phyloP scores from a whole-genome alignment of 2,888 invertebrate genomes.

The Drosophila barbarae region DNA sequence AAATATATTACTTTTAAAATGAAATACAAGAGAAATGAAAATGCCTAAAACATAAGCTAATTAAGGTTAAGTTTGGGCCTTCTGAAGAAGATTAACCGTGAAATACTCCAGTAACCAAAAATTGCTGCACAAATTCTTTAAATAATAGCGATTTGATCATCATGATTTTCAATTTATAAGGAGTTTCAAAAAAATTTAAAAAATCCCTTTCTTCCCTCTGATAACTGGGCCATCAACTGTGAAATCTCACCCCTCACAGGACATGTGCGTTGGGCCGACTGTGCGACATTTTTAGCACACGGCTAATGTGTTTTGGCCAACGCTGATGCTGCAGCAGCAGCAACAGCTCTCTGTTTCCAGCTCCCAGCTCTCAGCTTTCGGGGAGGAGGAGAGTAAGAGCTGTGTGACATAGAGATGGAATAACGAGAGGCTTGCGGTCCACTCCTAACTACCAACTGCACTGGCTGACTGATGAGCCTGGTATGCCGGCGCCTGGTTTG shows the following conservation, averaged over 20 bases:
- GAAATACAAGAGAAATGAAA: not conserved
- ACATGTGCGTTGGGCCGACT: constrained; percentile 42
- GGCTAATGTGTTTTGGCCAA: constrained; percentile 65
- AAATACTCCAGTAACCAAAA: too few relatives aligned
- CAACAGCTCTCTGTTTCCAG: not conserved
- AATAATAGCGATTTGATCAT: not conserved
- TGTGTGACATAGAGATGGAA: constrained; percentile 18
- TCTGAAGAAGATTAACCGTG: too few relatives aligned
- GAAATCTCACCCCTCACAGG: constrained; percentile 8
- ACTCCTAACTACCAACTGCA: constrained; percentile 18
- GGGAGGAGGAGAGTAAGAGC: not conserved
- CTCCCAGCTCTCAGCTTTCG: not conserved
- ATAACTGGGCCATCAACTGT: not conserved
- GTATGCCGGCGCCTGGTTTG: constrained; percentile 10
- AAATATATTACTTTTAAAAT: not conserved
- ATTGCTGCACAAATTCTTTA: too few relatives aligned
- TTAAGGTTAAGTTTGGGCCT: too few relatives aligned
- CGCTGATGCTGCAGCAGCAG: constrained; percentile 47
- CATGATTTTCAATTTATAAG: not conserved
- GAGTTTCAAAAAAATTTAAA: not conserved
- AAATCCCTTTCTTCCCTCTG: too few relatives aligned
- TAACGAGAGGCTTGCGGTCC: constrained; percentile 31
- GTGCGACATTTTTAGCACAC: constrained; percentile 54
- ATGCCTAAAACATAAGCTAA: too few relatives aligned
- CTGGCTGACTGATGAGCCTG: constrained; percentile 37